These are phyloP conservation scores for Mamestra configurata DNA, from an alignment of 1,140 invertebrate genomes.

Conservation along the genomic window DNA sequence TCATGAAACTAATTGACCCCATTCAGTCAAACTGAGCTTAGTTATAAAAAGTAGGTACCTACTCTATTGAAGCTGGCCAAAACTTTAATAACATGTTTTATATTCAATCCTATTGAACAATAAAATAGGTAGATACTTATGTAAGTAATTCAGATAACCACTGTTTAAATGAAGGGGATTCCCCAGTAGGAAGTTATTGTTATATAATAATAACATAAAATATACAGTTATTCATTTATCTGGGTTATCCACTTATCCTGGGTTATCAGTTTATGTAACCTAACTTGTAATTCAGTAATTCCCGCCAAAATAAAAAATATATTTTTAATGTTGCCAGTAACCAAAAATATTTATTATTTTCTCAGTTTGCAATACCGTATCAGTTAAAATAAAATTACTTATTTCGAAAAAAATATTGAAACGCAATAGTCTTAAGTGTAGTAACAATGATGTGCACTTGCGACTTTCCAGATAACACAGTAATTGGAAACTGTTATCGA, in stretches of 20 bases:
- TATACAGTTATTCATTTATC: not conserved
- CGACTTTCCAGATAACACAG: not conserved
- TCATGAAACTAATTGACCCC: not conserved
- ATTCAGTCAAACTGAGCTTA: not conserved
- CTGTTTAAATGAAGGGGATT: conserved; percentile 10
- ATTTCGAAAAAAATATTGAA: not conserved
- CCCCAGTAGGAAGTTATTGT: not conserved
- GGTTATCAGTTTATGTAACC: not conserved
- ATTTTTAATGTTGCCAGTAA: not conserved
- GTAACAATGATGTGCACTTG: not conserved
- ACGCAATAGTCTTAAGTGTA: not conserved
- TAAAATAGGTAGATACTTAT: not conserved
- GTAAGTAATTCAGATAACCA: not conserved
- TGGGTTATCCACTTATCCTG: not conserved
- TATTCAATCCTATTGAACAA: no score
- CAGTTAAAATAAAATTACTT: no score
- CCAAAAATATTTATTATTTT: no score
- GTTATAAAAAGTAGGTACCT: not conserved
- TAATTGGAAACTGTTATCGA: conserved; percentile 28
- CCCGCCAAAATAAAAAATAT: no score
- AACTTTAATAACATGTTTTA: not conserved
- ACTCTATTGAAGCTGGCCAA: not conserved
- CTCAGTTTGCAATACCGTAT: no score
- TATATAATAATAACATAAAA: not conserved
- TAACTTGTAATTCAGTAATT: not conserved